A percentile compares a stretch with the other conserved stretches of the same genome.
Conservation (phyloP, 53 echinoderm and acorn worm genomes). For the Holothuria scabra region DNA sequence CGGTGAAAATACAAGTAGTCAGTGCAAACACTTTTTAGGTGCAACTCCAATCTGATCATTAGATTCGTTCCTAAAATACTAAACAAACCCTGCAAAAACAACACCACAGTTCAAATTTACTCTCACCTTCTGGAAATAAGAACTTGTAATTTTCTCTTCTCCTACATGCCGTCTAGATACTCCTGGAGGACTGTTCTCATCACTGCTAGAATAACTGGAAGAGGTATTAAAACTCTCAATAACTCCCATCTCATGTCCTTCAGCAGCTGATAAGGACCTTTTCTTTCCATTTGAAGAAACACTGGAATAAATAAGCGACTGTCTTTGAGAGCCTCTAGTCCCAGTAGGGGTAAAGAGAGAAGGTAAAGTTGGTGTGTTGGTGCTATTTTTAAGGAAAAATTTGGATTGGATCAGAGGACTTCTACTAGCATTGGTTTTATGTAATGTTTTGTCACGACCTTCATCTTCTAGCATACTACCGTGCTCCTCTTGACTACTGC, state of each 20-base stretch:
- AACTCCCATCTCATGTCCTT: too few relatives aligned
- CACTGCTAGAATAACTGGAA: not conserved
- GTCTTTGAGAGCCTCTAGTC: not conserved
- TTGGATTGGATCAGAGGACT: too few relatives aligned
- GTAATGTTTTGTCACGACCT: not conserved
- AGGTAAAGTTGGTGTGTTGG: not conserved
- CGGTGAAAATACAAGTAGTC: too few relatives aligned
- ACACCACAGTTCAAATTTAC: too few relatives aligned
- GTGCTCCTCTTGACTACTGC: not conserved
- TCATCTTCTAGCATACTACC: not conserved
- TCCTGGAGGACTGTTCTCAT: constrained; percentile 14
- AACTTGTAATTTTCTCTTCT: not conserved
- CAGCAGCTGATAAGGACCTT: too few relatives aligned
- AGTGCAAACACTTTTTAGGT: too few relatives aligned
- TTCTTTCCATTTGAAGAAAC: too few relatives aligned
- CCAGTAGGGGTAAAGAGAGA: not conserved
- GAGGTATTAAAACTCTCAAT: too few relatives aligned
- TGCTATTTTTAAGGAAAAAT: not conserved
- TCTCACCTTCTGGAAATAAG: constrained; percentile 19
- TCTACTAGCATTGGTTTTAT: not conserved
- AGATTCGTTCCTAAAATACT: too few relatives aligned
- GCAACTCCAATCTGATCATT: too few relatives aligned
- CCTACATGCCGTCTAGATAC: not conserved
- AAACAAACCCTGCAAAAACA: too few relatives aligned
- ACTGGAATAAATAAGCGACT: too few relatives aligned